Evolutionary conservation across 1,140 invertebrate genomes (phyloP).

Genomic region (Patella vulgata): DNA sequence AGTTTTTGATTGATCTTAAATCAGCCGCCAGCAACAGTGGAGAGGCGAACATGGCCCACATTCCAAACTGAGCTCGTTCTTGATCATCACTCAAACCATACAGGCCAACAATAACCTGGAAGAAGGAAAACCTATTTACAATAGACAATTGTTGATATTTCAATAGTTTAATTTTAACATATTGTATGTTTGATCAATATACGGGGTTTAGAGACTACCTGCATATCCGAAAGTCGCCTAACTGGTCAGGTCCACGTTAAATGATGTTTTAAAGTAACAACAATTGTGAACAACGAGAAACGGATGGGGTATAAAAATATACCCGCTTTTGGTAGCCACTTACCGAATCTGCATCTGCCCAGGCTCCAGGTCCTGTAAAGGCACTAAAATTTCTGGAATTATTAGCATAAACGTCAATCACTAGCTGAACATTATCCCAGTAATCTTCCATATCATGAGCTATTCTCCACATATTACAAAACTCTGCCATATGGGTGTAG

Average conservation of each 20-base stretch:
- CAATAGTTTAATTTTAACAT: too few species aligned
- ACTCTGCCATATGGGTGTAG: slow-evolving; percentile 83
- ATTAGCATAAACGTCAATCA: slow-evolving; percentile 94
- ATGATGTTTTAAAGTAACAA: too few species aligned
- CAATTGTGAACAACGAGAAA: too few species aligned
- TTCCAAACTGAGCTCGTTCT: slow-evolving; percentile 94
- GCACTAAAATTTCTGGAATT: slow-evolving; percentile 90
- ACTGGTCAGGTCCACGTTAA: too few species aligned
- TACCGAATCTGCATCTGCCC: slow-evolving; percentile 99
- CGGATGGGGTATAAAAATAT: too few species aligned
- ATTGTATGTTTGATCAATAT: too few species aligned
- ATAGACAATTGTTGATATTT: too few species aligned
- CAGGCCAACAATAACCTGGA: slow-evolving; percentile 92
- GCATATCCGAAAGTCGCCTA: too few species aligned
- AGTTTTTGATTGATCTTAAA: slow-evolving; percentile 85
- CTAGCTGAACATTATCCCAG: slow-evolving; percentile 88
- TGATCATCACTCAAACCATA: slow-evolving; percentile 95
- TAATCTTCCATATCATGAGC: slow-evolving; percentile 94
- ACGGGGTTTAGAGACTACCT: too few species aligned
- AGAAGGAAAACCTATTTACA: too few species aligned
- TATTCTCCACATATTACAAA: slow-evolving; percentile 96
- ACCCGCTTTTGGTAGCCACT: too few species aligned
- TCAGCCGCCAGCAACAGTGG: slow-evolving; percentile 97
- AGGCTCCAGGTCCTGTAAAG: slow-evolving; percentile 93
- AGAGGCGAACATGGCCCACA: slow-evolving; percentile 96